A percentile compares a stretch with the other conserved stretches of the same genome.
phyloP scores from a whole-genome alignment of 2,113 vertebrate genomes.

The Asarcornis scutulata region DNA sequence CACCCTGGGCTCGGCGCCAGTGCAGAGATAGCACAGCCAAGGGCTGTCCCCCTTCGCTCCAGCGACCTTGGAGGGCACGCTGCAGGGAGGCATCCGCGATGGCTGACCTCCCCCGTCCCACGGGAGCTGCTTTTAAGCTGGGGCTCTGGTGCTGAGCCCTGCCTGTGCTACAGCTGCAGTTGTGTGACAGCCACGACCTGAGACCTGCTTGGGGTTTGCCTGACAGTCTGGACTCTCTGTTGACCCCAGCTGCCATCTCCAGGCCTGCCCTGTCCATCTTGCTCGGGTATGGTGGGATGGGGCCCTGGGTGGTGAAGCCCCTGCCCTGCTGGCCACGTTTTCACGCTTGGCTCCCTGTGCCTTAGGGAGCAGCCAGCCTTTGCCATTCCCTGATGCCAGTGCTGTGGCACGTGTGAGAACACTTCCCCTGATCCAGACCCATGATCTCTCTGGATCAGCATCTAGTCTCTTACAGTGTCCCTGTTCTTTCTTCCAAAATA shows the following conservation, averaged over 20 bases:
- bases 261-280: background rate
- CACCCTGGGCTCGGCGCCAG: background rate
- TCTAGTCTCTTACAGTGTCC: background rate
- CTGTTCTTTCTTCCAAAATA: background rate
- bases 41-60: background rate
- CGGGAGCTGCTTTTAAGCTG: background rate
- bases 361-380: background rate
- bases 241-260: background rate
- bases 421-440: background rate
- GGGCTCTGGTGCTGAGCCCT: background rate
- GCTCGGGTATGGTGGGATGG: background rate
- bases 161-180: background rate
- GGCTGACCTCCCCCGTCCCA: background rate
- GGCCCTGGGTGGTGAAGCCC: background rate
- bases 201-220: background rate
- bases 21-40: background rate
- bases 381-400: accelerated
- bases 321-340: background rate
- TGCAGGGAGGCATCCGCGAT: accelerated
- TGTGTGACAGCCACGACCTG: background rate
- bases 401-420: background rate
- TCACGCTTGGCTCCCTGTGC: accelerated
- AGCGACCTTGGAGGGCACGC: background rate
- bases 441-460: background rate
- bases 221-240: background rate